phyloP scores from a whole-genome alignment of 2,888 invertebrate genomes.

The Drosophila paranaensis region DNA sequence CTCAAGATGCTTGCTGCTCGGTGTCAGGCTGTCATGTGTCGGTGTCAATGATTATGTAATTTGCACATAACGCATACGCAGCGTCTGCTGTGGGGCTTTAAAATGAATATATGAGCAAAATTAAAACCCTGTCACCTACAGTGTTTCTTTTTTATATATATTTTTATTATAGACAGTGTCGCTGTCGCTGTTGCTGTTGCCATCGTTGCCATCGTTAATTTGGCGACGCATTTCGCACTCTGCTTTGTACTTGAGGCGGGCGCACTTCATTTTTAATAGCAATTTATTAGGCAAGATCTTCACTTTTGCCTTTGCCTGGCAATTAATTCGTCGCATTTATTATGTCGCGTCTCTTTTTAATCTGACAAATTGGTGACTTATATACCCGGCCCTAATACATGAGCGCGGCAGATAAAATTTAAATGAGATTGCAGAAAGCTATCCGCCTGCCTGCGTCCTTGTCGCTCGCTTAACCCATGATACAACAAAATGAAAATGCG shows the following conservation, averaged over 20 bases:
- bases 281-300: constrained; percentile 54
- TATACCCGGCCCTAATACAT: constrained; percentile 34
- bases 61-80: constrained; percentile 35
- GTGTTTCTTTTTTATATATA: background rate
- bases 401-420: constrained; percentile 39
- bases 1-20: background rate
- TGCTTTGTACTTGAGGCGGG: constrained; percentile 22
- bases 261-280: constrained; percentile 48
- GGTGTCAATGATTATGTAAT: constrained; percentile 25
- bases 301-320: constrained; percentile 43
- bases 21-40: constrained; percentile 9
- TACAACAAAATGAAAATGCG: background rate
- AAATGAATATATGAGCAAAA: constrained; percentile 30
- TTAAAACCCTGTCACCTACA: constrained; percentile 25
- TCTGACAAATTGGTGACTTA: constrained; percentile 62
- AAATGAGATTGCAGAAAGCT: constrained; percentile 46
- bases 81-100: constrained; percentile 2
- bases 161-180: background rate
- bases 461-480: background rate
- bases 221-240: constrained; percentile 23
- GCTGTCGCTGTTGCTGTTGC: background rate
- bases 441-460: background rate
- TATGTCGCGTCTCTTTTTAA: constrained; percentile 60
- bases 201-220: constrained; percentile 41
- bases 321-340: constrained; percentile 60